phyloP scores from a whole-genome alignment of 2,888 invertebrate species.

The Podotricha telesiphe region DNA sequence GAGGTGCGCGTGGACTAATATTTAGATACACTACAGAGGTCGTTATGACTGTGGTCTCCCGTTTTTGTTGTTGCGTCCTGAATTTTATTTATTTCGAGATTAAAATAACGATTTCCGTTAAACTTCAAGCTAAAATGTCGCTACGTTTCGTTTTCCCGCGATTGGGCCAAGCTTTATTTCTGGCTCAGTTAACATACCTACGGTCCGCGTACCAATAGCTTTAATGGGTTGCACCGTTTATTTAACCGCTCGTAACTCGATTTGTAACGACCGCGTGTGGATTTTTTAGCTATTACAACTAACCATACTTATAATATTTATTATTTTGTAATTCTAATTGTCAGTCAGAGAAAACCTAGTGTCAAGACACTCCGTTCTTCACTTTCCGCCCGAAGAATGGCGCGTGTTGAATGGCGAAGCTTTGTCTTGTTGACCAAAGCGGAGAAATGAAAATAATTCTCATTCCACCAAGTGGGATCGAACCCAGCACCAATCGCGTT shows the following conservation, averaged over 20 bases:
- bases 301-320: constrained; percentile 52
- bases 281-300: constrained; percentile 68
- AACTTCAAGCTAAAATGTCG: constrained; percentile 36
- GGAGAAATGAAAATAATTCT: too few relatives aligned
- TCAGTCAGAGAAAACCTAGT: too few relatives aligned
- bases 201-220: constrained; percentile 63
- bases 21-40: constrained; percentile 67
- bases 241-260: constrained; percentile 79
- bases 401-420: too few relatives aligned
- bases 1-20: constrained; percentile 75
- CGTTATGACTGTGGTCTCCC: constrained; percentile 70
- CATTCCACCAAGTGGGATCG: too few relatives aligned
- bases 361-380: too few relatives aligned
- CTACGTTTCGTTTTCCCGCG: constrained; percentile 49
- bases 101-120: constrained; percentile 28
- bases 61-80: constrained; percentile 44
- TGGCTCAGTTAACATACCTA: constrained; percentile 62
- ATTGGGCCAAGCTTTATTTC: constrained; percentile 74
- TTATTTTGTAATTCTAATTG: constrained; percentile 4
- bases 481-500: too few relatives aligned
- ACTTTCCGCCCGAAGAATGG: too few relatives aligned
- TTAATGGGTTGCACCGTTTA: constrained; percentile 77
- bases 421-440: too few relatives aligned
- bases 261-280: constrained; percentile 71
- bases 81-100: constrained; percentile 16